Evolutionary conservation across 1,140 invertebrate species (phyloP).

Genomic region (Lethocerus indicus): DNA sequence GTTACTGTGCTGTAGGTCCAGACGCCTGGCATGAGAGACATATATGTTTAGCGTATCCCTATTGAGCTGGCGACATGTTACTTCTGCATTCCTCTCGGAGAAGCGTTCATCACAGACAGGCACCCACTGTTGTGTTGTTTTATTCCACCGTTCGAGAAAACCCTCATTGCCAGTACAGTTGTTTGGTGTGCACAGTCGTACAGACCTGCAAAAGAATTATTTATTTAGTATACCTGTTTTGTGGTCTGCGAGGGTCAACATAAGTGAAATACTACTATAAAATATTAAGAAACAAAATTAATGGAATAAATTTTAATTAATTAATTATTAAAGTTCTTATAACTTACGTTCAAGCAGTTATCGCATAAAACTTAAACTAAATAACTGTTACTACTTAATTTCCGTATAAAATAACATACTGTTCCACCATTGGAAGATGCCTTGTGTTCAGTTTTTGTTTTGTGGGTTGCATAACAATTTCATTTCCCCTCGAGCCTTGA

Average conservation of each 20-base stretch:
- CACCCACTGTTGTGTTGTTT: conserved; percentile 88
- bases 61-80: conserved; percentile 88
- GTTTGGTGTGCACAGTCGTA: conserved; percentile 53
- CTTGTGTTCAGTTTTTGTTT: background rate
- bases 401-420: conserved; percentile 3
- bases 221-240: too few species aligned
- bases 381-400: background rate
- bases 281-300: background rate
- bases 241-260: too few species aligned
- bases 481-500: conserved; percentile 53
- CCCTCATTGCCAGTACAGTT: conserved; percentile 55
- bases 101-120: conserved; percentile 92
- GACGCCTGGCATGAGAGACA: conserved; percentile 57
- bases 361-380: too few species aligned
- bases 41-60: conserved; percentile 76
- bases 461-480: conserved; percentile 67
- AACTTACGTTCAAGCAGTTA: too few species aligned
- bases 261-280: background rate
- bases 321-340: background rate
- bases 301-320: background rate
- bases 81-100: conserved; percentile 84
- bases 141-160: conserved; percentile 91
- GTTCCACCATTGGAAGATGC: conserved; percentile 2
- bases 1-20: conserved; percentile 72
- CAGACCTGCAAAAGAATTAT: conserved; percentile 29